Conservation (phyloP, 2,113 vertebrate species). For the Climacteris rufus region DNA sequence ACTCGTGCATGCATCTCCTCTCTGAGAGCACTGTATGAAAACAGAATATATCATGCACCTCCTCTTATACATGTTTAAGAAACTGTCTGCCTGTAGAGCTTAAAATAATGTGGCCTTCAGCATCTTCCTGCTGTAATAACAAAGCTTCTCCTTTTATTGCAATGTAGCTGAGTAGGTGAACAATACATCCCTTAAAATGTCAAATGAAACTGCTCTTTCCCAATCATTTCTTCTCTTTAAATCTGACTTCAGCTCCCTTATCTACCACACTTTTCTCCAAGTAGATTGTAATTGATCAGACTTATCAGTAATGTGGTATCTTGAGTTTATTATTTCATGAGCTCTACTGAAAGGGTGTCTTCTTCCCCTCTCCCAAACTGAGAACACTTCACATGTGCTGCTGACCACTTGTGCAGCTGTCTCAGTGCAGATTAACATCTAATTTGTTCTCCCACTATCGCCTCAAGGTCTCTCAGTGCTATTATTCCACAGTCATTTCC, state of each 20-base stretch:
- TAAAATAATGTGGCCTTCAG: background rate
- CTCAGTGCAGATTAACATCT: background rate
- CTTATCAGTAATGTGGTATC: background rate
- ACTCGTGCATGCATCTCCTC: too few relatives aligned
- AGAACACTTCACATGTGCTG: background rate
- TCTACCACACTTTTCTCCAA: background rate
- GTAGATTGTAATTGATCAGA: constrained; percentile 11
- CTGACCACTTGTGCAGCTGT: background rate
- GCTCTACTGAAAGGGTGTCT: background rate
- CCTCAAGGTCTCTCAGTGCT: background rate
- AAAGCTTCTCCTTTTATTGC: background rate
- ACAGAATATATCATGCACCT: background rate
- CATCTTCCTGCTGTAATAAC: background rate
- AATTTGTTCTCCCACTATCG: background rate
- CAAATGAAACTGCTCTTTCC: background rate
- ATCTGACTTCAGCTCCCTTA: background rate
- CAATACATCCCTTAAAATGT: background rate
- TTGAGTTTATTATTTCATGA: background rate
- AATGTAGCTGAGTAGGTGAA: background rate
- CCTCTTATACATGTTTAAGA: background rate
- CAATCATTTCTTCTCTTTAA: background rate
- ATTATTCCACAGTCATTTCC: background rate
- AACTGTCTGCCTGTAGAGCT: background rate
- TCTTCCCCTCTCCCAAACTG: background rate
- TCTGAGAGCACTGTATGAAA: background rate